Conservation (phyloP, 1,140 invertebrate genomes). For the Manduca sexta region DNA sequence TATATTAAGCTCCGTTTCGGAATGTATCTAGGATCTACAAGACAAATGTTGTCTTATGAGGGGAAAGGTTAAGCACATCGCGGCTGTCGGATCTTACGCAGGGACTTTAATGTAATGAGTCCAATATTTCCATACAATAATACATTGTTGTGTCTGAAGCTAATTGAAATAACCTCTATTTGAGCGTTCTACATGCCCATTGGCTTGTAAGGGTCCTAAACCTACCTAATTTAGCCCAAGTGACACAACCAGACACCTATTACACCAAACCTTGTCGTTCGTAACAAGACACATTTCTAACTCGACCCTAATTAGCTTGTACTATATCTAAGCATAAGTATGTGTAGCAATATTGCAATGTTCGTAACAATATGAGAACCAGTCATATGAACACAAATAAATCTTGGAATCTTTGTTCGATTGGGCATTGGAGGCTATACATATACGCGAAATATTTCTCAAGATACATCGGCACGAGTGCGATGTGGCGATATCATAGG, state of each 20-base stretch:
- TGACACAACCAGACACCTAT: no score
- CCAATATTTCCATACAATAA: conserved; percentile 61
- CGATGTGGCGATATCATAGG: conserved; percentile 62
- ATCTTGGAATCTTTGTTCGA: conserved; percentile 54
- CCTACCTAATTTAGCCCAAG: no score
- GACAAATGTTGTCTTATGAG: conserved; percentile 17
- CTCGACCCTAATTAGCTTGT: not conserved
- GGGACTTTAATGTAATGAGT: conserved; percentile 32
- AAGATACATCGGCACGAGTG: conserved; percentile 66
- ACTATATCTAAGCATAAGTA: not conserved
- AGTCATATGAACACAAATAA: conserved; percentile 66
- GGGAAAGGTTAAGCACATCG: conserved; percentile 39
- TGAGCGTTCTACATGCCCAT: conserved; percentile 3
- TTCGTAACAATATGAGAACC: conserved; percentile 23
- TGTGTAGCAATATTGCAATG: no score
- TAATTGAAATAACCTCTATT: conserved; percentile 38
- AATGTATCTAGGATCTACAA: conserved; percentile 14
- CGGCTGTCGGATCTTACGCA: conserved; percentile 22
- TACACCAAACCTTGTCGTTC: no score
- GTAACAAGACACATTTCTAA: no score
- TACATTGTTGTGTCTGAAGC: conserved; percentile 40
- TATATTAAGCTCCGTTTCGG: not conserved
- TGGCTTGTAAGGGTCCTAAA: no score
- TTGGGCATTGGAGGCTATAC: conserved; percentile 41
- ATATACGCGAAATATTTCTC: conserved; percentile 66